Evolutionary conservation across 2,113 vertebrate genomes (phyloP).

Genomic region (Ia io): DNA sequence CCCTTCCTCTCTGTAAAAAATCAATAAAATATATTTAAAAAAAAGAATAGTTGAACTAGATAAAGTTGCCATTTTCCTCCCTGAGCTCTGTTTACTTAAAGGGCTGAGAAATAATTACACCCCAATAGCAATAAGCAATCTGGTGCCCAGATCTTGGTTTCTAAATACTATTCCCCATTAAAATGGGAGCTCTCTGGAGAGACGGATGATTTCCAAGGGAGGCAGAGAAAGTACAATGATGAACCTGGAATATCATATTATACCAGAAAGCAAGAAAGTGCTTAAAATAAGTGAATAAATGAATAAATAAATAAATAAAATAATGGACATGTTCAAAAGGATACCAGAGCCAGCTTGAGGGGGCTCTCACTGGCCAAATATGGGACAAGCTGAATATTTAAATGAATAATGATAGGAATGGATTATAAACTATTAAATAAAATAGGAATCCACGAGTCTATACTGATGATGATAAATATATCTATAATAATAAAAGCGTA

Average conservation of each 20-base stretch:
- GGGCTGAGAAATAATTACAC: not conserved
- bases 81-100: slow-evolving; percentile 19
- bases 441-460: not conserved
- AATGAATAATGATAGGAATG: not conserved
- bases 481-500: no score
- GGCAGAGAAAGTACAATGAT: not conserved
- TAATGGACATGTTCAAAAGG: not conserved
- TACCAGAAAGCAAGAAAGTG: not conserved
- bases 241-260: not conserved
- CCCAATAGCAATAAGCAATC: not conserved
- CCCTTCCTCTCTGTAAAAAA: no score
- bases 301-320: not conserved
- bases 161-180: not conserved
- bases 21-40: no score
- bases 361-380: not conserved
- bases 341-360: not conserved
- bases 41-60: slow-evolving; percentile 42
- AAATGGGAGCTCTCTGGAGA: not conserved
- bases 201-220: not conserved
- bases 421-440: slow-evolving; percentile 32
- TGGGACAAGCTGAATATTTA: not conserved
- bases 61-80: not conserved
- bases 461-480: not conserved
- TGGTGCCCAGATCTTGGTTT: slow-evolving; percentile 28
- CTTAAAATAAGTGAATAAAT: not conserved